Evolutionary conservation across 2,888 invertebrate species (phyloP).

Genomic region (Coenonympha glycerion): DNA sequence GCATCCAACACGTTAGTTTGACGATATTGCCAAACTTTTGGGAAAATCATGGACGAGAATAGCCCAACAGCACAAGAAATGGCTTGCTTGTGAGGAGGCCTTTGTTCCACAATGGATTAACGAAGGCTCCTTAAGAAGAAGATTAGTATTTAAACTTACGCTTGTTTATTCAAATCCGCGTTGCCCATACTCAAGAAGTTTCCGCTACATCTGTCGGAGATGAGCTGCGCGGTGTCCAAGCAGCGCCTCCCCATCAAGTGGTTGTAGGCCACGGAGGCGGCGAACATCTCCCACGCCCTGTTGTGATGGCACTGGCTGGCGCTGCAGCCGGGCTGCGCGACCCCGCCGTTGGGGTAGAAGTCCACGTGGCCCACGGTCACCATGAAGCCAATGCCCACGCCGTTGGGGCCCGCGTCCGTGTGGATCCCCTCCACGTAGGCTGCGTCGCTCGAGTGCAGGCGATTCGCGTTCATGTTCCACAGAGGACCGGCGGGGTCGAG

Average conservation of each 20-base stretch:
- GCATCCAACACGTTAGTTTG: no score
- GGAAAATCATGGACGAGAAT: no score
- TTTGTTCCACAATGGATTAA: no score
- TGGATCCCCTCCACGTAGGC: constrained; percentile 55
- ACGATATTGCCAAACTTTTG: no score
- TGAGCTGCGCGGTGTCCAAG: constrained; percentile 38
- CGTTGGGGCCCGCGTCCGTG: constrained; percentile 64
- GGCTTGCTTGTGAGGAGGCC: no score
- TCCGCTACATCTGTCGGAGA: constrained; percentile 45
- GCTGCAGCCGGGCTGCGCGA: constrained; percentile 37
- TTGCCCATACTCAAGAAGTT: constrained; percentile 44
- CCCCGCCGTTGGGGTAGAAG: constrained; percentile 78
- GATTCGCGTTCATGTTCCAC: constrained; percentile 40
- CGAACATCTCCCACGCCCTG: constrained; percentile 53
- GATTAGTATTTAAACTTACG: constrained; percentile 34
- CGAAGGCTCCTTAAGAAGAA: no score
- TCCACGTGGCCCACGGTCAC: constrained; percentile 69
- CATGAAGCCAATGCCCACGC: constrained; percentile 58
- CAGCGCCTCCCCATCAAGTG: constrained; percentile 48
- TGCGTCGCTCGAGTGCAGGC: constrained; percentile 47
- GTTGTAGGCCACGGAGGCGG: constrained; percentile 45
- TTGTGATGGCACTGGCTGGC: constrained; percentile 45
- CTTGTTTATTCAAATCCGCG: constrained; percentile 41
- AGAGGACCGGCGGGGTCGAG: constrained; percentile 56
- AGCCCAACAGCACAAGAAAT: no score